A percentile compares a stretch with the other conserved stretches of the same genome.
Evolutionary conservation across 2,113 vertebrate genomes (phyloP).

Genomic region (Tauraco erythrolophus): DNA sequence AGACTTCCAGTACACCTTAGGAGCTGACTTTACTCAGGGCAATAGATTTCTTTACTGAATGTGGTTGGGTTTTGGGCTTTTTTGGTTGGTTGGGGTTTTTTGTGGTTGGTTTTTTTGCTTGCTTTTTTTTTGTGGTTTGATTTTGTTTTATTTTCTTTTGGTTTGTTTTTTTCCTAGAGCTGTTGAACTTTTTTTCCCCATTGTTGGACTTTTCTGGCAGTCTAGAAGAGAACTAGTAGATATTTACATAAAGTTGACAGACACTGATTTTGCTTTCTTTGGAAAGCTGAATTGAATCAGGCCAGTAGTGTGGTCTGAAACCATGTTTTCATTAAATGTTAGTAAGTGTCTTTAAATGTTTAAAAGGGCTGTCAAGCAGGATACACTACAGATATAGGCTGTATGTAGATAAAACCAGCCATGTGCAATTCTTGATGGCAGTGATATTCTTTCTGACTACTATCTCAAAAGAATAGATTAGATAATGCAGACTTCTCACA

Average conservation of each 20-base stretch:
- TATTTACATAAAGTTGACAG: not conserved
- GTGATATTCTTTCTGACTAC: not conserved
- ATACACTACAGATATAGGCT: not conserved
- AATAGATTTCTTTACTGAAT: not conserved
- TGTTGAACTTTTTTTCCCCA: not conserved
- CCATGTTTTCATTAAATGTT: not conserved
- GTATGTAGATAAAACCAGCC: not conserved
- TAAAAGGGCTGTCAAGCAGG: not conserved
- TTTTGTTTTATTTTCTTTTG: not conserved
- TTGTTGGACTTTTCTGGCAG: not conserved
- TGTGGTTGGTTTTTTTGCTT: not conserved
- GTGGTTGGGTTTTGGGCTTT: not conserved
- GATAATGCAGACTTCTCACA: not conserved
- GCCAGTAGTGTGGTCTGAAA: not conserved
- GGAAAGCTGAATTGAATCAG: not conserved
- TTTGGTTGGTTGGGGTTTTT: too few relatives aligned
- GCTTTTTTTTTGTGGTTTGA: not conserved
- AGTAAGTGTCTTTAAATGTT: not conserved
- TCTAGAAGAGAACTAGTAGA: not conserved
- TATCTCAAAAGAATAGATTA: not conserved
- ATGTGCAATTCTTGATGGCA: not conserved
- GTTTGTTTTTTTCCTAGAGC: not conserved
- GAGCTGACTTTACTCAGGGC: not conserved
- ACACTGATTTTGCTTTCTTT: not conserved
- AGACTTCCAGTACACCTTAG: not conserved